A percentile compares a stretch with the other conserved stretches of the same genome.
These are phyloP conservation scores for Aleiodes alternator DNA, from an alignment of 2,888 invertebrate genomes.

Conservation along the genomic window DNA sequence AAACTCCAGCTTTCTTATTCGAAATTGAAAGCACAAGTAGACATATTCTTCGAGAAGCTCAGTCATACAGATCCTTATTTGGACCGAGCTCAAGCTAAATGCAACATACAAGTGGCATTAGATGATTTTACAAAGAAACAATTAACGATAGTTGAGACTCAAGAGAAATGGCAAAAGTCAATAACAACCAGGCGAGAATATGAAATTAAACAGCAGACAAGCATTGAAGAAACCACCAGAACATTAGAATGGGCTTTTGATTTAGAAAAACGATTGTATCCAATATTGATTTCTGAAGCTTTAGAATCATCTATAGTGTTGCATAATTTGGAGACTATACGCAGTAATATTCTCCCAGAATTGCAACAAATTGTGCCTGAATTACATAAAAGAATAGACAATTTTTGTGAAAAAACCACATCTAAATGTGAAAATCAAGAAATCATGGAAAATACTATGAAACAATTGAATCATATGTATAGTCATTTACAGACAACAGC, in stretches of 20 bases:
- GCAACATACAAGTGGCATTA: slow-evolving; percentile 82
- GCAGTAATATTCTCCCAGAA: slow-evolving; percentile 78
- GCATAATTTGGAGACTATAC: slow-evolving; percentile 78
- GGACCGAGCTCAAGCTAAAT: slow-evolving; percentile 81
- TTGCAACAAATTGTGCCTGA: slow-evolving; percentile 81
- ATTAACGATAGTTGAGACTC: slow-evolving; percentile 81
- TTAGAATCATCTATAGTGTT: slow-evolving; percentile 79
- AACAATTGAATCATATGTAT: slow-evolving; percentile 82
- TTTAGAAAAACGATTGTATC: slow-evolving; percentile 85
- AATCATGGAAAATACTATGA: slow-evolving; percentile 78
- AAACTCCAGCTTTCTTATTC: slow-evolving; percentile 80
- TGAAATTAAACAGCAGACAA: slow-evolving; percentile 76
- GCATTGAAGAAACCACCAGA: slow-evolving; percentile 75
- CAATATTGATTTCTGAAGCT: slow-evolving; percentile 82
- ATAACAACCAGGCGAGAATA: slow-evolving; percentile 77
- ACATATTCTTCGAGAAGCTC: slow-evolving; percentile 1
- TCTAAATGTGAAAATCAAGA: background rate
- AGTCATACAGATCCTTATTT: slow-evolving; percentile 81
- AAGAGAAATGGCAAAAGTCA: slow-evolving; percentile 84
- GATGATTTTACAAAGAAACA: slow-evolving; percentile 82
- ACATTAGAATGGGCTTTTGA: slow-evolving; percentile 82
- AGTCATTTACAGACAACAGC: slow-evolving; percentile 82
- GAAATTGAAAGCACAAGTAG: slow-evolving; percentile 76
- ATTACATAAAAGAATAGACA: slow-evolving; percentile 81
- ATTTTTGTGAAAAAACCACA: background rate